Base-by-base conservation (phyloP, 2,113 vertebrate species). In the Gnathonemus echidnorhynchus region DNA sequence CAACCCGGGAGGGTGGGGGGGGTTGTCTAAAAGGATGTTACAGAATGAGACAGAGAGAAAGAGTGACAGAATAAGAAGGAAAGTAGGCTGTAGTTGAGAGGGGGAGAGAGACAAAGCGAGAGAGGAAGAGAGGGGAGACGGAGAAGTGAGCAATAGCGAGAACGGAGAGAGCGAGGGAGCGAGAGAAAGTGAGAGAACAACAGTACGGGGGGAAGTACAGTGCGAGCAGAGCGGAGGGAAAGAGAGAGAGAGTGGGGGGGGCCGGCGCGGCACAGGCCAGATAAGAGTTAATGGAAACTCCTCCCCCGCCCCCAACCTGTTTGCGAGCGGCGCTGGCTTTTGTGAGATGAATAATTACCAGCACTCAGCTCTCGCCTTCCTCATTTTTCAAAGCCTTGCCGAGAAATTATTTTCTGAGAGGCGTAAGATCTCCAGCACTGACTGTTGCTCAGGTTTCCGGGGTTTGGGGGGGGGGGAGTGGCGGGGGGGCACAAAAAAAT, bases 321-420 rank as follows among this genome's bases (percentile, higher is more conserved):
- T 90, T 90, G 89, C 88, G 21, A 84, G 88, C 89, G 39, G n/a
- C 58, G 49, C 88, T 91, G 86, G 77, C 90, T 91, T 74, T 90
- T 90, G 90, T 84, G 86, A 90, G 86, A 92, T 92, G 91, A 92
- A 90, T 92, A 92, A 92, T 92, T 91, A 89, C 91, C 87, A 90
- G 88, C 91, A 90, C 91, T 88, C 89, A 66, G 90, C 77, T 27
- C 87, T 58, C 84, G 39, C 77, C 86, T 83, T 88, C 86, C 70
- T 92, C 90, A 89, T 90, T 91, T 90, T 92, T 92, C 90, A 90
- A 88, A 91, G 91, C 86, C 48, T 49, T 90, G 91, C 89, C 62
- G 89, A 89, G 87, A 89, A 89, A 91, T 89, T 52, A 90, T 90
- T 90, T 87, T 90, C 87, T 91, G 89, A 90, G 89, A 90, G 89